Evolutionary conservation across 2,888 invertebrate genomes (phyloP).

Genomic region (Epinotia ramella): DNA sequence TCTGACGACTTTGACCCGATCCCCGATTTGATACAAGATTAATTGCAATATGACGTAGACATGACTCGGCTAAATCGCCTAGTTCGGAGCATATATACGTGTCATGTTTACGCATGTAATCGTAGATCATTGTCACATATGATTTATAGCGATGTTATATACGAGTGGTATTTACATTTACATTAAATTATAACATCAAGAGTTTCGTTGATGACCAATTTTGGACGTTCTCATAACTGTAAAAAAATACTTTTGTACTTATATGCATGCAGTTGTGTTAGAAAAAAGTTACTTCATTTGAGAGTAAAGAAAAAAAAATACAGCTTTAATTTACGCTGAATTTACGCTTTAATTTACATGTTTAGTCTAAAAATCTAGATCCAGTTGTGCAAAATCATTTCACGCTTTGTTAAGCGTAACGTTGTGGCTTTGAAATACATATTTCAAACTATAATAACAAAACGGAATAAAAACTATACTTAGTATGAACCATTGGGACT

Average conservation of each 20-base stretch:
- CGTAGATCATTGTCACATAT: constrained; percentile 25
- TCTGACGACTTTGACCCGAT: constrained; percentile 13
- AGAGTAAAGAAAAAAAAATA: not conserved
- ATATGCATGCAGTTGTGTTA: too few species aligned
- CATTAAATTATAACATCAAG: not conserved
- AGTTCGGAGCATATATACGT: not conserved
- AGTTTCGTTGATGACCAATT: not conserved
- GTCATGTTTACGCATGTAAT: not conserved
- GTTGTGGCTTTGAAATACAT: not conserved
- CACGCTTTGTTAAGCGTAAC: constrained; percentile 16
- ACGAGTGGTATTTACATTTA: not conserved
- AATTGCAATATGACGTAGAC: constrained; percentile 28
- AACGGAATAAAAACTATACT: too few species aligned
- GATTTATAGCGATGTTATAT: not conserved
- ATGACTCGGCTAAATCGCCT: constrained; percentile 15
- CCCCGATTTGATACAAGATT: constrained; percentile 30
- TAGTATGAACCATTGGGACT: too few species aligned
- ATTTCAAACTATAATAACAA: not conserved
- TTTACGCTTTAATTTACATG: too few species aligned
- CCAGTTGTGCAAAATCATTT: not conserved
- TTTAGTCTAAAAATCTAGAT: not conserved
- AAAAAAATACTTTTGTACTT: too few species aligned
- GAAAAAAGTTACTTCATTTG: not conserved
- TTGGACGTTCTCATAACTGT: too few species aligned
- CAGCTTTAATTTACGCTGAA: not conserved